These are phyloP conservation scores for Dasypogon diadema DNA, from an alignment of 2,888 invertebrate genomes.

Conservation along the genomic window DNA sequence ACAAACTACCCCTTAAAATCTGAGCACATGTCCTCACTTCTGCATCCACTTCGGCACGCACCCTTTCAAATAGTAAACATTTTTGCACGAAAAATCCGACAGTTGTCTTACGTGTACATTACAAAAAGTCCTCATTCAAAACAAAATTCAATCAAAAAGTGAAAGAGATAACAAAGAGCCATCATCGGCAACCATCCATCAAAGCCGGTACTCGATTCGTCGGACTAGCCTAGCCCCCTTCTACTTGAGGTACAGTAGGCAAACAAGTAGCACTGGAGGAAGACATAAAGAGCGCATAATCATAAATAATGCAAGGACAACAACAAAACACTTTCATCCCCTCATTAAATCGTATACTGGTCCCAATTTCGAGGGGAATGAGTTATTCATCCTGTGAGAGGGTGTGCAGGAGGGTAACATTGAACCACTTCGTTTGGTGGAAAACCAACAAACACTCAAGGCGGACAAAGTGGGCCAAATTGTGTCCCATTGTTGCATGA, in stretches of 20 bases:
- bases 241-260: neutral
- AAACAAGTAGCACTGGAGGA: constrained; percentile 47
- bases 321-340: constrained; percentile 55
- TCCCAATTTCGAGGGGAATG: constrained; percentile 4
- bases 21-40: constrained; percentile 35
- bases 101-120: constrained; percentile 55
- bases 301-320: constrained; percentile 55
- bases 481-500: constrained; percentile 55
- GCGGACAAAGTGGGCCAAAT: constrained; percentile 56
- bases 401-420: neutral
- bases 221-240: neutral
- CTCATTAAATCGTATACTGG: constrained; percentile 52
- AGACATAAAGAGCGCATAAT: constrained; percentile 54
- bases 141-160: constrained; percentile 55
- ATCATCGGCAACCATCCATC: constrained; percentile 56
- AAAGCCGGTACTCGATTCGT: constrained; percentile 39
- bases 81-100: constrained; percentile 50
- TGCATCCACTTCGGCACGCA: neutral
- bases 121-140: constrained; percentile 39
- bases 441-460: constrained; percentile 56
- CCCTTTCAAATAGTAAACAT: constrained; percentile 26
- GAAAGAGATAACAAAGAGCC: constrained; percentile 56
- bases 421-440: constrained; percentile 54
- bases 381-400: constrained; percentile 6
- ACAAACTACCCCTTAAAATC: neutral